phyloP scores from a whole-genome alignment of 2,888 invertebrate genomes.

The Punctoribates punctum region DNA sequence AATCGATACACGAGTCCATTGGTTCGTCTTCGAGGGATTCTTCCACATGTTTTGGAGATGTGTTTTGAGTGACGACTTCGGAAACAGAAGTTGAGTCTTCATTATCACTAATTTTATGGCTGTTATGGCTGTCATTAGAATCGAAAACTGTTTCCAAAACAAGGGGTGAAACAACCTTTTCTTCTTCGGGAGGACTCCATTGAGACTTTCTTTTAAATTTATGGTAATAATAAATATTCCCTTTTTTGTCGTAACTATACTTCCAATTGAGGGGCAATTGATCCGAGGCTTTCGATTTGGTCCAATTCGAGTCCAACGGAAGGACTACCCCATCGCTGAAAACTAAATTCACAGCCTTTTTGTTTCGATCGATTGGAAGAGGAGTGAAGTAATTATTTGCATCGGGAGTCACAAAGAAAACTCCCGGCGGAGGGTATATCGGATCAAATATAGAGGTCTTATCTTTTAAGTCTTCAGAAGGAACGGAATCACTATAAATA shows the following conservation, averaged over 20 bases:
- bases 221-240: conserved; percentile 88
- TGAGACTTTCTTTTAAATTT: conserved; percentile 55
- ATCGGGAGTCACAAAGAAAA: conserved; percentile 38
- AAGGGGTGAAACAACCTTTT: conserved; percentile 1
- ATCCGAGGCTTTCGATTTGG: conserved; percentile 3
- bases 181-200: conserved; percentile 54
- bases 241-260: conserved; percentile 72
- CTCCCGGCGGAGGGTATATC: conserved; percentile 43
- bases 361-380: conserved; percentile 31
- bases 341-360: neutral
- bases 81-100: neutral
- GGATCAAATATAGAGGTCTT: conserved; percentile 29
- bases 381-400: conserved; percentile 40
- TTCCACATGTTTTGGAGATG: neutral
- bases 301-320: conserved; percentile 31
- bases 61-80: neutral
- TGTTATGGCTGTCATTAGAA: neutral
- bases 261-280: conserved; percentile 63
- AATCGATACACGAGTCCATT: neutral
- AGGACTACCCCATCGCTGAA: conserved; percentile 28
- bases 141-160: neutral
- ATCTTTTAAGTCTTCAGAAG: neutral
- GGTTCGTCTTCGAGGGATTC: neutral
- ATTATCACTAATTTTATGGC: neutral
- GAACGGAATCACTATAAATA: conserved; percentile 2